phyloP scores from a whole-genome alignment of 2,113 vertebrate species.

The Garra rufa region DNA sequence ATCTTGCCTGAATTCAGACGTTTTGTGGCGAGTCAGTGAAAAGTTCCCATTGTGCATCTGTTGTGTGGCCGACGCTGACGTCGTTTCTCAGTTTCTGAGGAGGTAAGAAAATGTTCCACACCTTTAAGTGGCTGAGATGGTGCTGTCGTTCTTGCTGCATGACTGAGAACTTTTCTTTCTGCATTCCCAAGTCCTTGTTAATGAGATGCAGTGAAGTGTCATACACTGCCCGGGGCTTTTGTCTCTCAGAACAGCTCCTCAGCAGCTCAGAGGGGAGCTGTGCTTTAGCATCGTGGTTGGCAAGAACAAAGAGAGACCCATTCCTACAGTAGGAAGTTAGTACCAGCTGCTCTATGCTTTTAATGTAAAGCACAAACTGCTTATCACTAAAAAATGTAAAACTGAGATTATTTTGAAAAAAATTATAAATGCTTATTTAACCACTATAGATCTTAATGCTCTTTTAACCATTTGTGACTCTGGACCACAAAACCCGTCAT shows the following conservation, averaged over 20 bases:
- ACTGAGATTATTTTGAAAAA: background rate
- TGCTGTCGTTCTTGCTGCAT: slow-evolving; percentile 67
- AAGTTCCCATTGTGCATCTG: background rate
- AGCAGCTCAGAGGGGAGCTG: slow-evolving; percentile 66
- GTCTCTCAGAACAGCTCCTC: slow-evolving; percentile 58
- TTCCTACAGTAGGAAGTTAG: slow-evolving; percentile 43
- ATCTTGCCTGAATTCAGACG: background rate
- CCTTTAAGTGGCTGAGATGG: slow-evolving; percentile 21
- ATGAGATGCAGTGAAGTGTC: slow-evolving; percentile 71
- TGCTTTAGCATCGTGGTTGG: slow-evolving; percentile 63
- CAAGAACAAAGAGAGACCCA: slow-evolving; percentile 45
- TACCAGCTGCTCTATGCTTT: background rate
- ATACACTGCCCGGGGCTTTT: slow-evolving; percentile 67
- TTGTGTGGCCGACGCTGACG: background rate
- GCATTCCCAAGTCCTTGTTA: slow-evolving; percentile 63
- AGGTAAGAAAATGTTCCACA: slow-evolving; percentile 9
- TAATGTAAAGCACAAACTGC: slow-evolving; percentile 8
- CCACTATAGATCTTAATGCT: background rate
- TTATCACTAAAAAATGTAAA: background rate
- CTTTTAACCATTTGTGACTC: too few species aligned
- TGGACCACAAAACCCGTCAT: too few species aligned
- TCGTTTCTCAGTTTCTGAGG: background rate
- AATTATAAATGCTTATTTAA: background rate
- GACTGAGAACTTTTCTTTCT: slow-evolving; percentile 58
- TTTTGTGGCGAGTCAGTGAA: background rate